phyloP scores from a whole-genome alignment of 1,140 invertebrate species.

The Leptinotarsa defecta region DNA sequence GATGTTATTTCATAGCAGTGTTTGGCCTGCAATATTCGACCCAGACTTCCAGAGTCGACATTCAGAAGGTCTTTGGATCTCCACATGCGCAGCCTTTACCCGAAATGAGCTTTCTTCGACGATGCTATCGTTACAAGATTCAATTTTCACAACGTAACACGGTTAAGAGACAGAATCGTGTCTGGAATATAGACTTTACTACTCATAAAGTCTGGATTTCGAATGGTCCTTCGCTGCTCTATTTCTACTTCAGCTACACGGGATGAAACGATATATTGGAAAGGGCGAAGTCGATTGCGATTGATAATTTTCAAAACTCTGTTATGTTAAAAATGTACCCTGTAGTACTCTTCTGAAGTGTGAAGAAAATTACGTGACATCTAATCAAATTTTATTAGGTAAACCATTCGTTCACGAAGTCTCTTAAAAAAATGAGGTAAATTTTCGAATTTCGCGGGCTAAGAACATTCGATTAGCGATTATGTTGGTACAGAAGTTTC shows the following conservation, averaged over 20 bases:
- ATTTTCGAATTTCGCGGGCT: no score
- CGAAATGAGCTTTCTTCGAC: constrained; percentile 26
- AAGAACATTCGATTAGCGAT: no score
- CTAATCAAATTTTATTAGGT: no score
- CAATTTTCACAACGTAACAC: constrained; percentile 54
- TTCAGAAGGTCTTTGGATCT: background rate
- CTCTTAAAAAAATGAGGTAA: no score
- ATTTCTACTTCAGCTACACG: background rate
- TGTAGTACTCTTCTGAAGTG: no score
- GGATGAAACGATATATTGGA: background rate
- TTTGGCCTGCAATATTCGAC: background rate
- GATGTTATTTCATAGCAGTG: constrained; percentile 1
- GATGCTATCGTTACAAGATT: constrained; percentile 50
- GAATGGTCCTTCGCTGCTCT: constrained; percentile 17
- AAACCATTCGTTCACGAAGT: no score
- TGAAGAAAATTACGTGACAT: no score
- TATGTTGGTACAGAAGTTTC: no score
- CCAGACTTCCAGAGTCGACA: background rate
- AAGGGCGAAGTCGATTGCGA: background rate
- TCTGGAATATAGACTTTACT: constrained; percentile 50
- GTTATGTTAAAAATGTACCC: no score
- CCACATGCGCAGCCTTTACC: constrained; percentile 5
- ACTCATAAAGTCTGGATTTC: constrained; percentile 47
- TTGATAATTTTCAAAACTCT: background rate
- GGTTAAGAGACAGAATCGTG: constrained; percentile 54